Evolutionary conservation across 2,113 vertebrate species (phyloP).

Genomic region (Oreochromis niloticus): DNA sequence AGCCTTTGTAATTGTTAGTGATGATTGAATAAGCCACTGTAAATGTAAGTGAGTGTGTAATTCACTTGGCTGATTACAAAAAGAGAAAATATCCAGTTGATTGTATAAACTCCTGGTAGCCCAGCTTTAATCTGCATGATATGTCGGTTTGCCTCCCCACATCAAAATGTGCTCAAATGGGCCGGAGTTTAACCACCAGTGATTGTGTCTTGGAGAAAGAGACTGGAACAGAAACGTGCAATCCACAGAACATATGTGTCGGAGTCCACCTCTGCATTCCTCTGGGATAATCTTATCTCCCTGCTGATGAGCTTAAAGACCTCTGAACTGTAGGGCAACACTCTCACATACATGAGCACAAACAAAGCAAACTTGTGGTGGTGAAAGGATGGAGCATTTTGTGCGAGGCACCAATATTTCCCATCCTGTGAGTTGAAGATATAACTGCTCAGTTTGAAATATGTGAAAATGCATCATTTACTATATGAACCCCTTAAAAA

Average conservation of each 20-base stretch:
- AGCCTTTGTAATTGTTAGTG: background rate
- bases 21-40: background rate
- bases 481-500: background rate
- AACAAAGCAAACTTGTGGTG: background rate
- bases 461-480: background rate
- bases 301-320: conserved; percentile 48
- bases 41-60: background rate
- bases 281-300: conserved; percentile 70
- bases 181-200: background rate
- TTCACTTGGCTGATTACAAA: background rate
- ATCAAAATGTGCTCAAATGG: background rate
- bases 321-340: conserved; percentile 30
- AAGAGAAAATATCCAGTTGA: background rate
- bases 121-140: background rate
- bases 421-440: background rate
- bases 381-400: background rate
- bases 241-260: background rate
- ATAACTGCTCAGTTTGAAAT: background rate
- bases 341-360: background rate
- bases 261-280: conserved; percentile 55
- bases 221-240: background rate
- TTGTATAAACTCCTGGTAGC: background rate
- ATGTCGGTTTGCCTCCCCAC: background rate
- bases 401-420: background rate
- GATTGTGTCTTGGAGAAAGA: background rate